phyloP scores from a whole-genome alignment of 2,797 vertebrate species.

The Parauchenoglanis punctatus region DNA sequence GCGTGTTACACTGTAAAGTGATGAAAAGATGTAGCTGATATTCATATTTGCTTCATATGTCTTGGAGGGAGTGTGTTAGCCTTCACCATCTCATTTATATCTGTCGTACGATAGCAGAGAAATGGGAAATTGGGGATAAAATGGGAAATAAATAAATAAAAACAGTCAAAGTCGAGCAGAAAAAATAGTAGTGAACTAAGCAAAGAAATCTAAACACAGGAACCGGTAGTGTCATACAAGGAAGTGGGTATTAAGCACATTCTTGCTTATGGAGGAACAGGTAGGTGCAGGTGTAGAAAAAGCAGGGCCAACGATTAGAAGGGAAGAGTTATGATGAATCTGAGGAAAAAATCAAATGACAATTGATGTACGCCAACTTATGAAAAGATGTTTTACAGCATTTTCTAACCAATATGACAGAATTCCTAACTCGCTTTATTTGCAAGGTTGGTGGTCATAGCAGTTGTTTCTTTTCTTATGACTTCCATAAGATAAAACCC shows the following conservation, averaged over 20 bases:
- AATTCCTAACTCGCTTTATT: not conserved
- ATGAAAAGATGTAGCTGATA: not conserved
- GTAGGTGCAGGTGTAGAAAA: not conserved
- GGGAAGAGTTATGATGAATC: not conserved
- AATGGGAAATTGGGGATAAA: not conserved
- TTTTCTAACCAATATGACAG: not conserved
- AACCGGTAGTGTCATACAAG: not conserved
- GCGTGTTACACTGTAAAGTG: not conserved
- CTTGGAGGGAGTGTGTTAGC: not conserved
- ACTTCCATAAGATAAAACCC: not conserved
- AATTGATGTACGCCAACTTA: not conserved
- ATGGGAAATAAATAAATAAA: not conserved
- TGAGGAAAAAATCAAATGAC: not conserved
- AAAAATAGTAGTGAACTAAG: not conserved
- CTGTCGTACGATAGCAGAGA: not conserved
- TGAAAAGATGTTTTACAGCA: no score
- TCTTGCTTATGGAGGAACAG: not conserved
- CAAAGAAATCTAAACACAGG: not conserved
- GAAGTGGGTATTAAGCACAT: not conserved
- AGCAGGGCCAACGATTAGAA: not conserved
- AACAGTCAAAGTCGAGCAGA: not conserved
- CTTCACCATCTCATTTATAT: not conserved
- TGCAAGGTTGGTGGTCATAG: not conserved
- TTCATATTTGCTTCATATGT: not conserved
- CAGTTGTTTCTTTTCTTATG: not conserved